A percentile compares a stretch with the other conserved stretches of the same genome.
Evolutionary conservation across 2,113 vertebrate genomes (phyloP).

Genomic region (Gymnogyps californianus): DNA sequence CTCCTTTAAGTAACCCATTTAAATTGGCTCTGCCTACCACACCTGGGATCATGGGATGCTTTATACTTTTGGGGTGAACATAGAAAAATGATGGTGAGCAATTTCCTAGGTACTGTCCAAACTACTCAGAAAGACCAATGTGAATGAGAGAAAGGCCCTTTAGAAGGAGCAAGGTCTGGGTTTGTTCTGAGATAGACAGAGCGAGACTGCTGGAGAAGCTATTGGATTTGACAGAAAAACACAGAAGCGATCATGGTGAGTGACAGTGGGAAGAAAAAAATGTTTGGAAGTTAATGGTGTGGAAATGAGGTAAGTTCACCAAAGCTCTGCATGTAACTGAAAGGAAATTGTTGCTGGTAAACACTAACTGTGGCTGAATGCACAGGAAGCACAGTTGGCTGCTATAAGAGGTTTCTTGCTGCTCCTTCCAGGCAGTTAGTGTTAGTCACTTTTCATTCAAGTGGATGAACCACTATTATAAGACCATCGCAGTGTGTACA

Average conservation of each 20-base stretch:
- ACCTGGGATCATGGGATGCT: not conserved
- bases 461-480: not conserved
- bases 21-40: not conserved
- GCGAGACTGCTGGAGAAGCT: not conserved
- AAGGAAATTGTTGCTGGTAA: slow-evolving; percentile 30
- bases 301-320: slow-evolving; percentile 34
- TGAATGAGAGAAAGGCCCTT: not conserved
- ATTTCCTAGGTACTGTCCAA: not conserved
- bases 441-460: not conserved
- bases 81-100: not conserved
- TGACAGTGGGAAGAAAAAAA: slow-evolving; percentile 29
- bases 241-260: slow-evolving; percentile 1
- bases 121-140: not conserved
- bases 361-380: not conserved
- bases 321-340: not conserved
- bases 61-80: not conserved
- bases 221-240: slow-evolving; percentile 43
- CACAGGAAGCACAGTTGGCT: not conserved
- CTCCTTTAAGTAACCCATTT: not conserved
- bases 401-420: not conserved
- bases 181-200: not conserved
- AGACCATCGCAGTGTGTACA: not conserved
- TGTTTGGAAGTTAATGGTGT: slow-evolving; percentile 39
- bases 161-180: not conserved
- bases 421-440: not conserved